phyloP scores from a whole-genome alignment of 2,113 vertebrate species.

The Oenanthe melanoleuca region DNA sequence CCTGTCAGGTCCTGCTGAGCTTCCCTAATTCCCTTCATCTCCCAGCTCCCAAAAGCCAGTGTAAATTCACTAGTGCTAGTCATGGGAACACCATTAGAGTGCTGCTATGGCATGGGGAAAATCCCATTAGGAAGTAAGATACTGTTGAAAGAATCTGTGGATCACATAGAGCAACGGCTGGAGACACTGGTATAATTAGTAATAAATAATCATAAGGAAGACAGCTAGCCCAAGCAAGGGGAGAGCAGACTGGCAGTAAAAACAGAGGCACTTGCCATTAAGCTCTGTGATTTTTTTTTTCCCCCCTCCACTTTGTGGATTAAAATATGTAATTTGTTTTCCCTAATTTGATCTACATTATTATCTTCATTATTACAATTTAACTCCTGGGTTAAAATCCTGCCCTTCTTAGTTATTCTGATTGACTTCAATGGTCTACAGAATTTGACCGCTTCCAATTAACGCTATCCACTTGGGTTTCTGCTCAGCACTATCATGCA shows the following conservation, averaged over 20 bases:
- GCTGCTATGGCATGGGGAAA: background rate
- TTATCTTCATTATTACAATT: constrained; percentile 52
- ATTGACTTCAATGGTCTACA: constrained; percentile 12
- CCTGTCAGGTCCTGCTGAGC: constrained; percentile 16
- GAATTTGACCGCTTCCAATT: constrained; percentile 52
- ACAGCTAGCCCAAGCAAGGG: background rate
- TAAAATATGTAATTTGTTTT: constrained; percentile 53
- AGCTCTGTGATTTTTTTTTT: background rate
- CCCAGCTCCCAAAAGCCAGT: background rate
- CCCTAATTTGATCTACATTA: constrained; percentile 30
- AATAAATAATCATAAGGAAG: constrained; percentile 56
- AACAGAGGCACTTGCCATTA: background rate
- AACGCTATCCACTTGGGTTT: background rate
- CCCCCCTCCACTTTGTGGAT: background rate
- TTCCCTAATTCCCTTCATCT: constrained; percentile 29
- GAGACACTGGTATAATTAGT: constrained; percentile 9
- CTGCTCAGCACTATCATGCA: background rate
- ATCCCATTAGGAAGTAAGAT: background rate
- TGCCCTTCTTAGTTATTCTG: constrained; percentile 38
- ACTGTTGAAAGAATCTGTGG: constrained; percentile 14
- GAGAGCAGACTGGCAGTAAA: background rate
- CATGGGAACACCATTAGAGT: background rate
- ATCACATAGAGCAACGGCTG: background rate
- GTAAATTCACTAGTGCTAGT: background rate
- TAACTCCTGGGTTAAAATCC: constrained; percentile 58